A percentile compares a stretch with the other conserved stretches of the same genome.
These are phyloP conservation scores for Cantharis rustica DNA, from an alignment of 2,888 invertebrate species.

Conservation along the genomic window DNA sequence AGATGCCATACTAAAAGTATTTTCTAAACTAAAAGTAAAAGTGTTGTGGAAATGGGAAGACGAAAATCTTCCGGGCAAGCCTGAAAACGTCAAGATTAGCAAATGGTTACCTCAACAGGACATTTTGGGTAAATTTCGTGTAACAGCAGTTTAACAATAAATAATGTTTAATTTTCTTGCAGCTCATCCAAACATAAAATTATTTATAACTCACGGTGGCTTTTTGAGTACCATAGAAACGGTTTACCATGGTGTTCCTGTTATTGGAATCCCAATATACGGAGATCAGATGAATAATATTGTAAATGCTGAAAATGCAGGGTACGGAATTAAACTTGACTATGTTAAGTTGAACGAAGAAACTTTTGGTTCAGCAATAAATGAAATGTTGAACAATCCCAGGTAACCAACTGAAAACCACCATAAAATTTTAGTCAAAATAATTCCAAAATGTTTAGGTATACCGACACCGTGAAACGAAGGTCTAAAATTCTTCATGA, in stretches of 20 bases:
- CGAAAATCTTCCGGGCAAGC: constrained; percentile 4
- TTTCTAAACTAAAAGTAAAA: constrained; percentile 46
- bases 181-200: neutral
- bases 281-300: constrained; percentile 18
- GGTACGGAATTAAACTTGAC: constrained; percentile 50
- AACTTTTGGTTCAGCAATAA: constrained; percentile 48
- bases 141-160: neutral
- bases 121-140: constrained; percentile 17
- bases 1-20: constrained; percentile 42
- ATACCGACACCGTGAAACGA: constrained; percentile 33
- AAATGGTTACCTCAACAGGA: constrained; percentile 28
- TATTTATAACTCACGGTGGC: constrained; percentile 5
- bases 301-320: constrained; percentile 34
- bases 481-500: constrained; percentile 39
- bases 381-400: constrained; percentile 49
- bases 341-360: constrained; percentile 53
- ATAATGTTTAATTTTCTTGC: neutral
- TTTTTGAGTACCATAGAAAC: constrained; percentile 12
- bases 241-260: constrained; percentile 10
- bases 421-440: neutral
- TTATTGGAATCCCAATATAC: constrained; percentile 6
- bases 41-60: constrained; percentile 52
- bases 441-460: constrained; percentile 32
- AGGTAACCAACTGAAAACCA: constrained; percentile 31
- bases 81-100: constrained; percentile 18